A percentile compares a stretch with the other conserved stretches of the same genome.
phyloP scores from a whole-genome alignment of 2,797 vertebrate species.

The Naso thynnoides region DNA sequence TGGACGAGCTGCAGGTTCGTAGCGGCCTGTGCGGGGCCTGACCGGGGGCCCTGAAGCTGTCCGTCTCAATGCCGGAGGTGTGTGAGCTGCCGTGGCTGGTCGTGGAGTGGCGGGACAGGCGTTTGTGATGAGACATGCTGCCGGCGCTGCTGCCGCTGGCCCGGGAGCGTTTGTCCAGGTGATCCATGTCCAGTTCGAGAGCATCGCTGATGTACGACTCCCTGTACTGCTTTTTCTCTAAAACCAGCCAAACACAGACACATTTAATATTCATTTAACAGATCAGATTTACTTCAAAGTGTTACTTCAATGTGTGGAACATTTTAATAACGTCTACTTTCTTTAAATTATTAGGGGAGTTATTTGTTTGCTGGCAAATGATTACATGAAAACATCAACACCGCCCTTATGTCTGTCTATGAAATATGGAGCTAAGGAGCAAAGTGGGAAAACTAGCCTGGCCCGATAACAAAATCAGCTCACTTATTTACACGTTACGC shows the following conservation, averaged over 20 bases:
- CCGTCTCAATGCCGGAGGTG: slow-evolving; percentile 95
- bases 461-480: no score
- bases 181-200: slow-evolving; percentile 97
- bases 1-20: slow-evolving; percentile 94
- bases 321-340: background rate
- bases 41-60: slow-evolving; percentile 86
- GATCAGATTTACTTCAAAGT: background rate
- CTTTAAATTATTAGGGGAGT: no score
- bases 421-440: no score
- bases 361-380: no score
- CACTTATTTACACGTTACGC: no score
- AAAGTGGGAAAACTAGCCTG: no score
- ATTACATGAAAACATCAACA: no score
- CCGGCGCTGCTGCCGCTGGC: slow-evolving; percentile 96
- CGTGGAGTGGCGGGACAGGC: slow-evolving; percentile 93
- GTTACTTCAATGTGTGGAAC: background rate
- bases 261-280: background rate
- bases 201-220: slow-evolving; percentile 99
- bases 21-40: slow-evolving; percentile 88
- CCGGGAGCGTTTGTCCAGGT: slow-evolving; percentile 93
- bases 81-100: slow-evolving; percentile 96
- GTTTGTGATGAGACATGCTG: slow-evolving; percentile 89
- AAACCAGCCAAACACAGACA: background rate
- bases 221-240: slow-evolving; percentile 99
- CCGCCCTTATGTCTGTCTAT: no score